Conservation (phyloP, 2,113 vertebrate species). For the Gobio gobio region DNA sequence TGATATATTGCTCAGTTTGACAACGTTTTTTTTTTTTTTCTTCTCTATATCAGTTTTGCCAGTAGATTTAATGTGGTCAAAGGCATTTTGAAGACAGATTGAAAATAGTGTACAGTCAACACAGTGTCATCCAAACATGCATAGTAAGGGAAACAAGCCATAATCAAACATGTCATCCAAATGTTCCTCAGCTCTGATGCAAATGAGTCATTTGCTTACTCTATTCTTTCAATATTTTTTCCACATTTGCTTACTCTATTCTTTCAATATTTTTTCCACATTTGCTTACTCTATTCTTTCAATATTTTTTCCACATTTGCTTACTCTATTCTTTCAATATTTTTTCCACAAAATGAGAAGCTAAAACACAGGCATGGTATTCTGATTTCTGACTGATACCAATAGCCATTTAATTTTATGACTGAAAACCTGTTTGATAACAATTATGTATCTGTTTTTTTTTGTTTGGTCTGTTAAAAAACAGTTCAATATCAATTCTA, state of each 20-base stretch:
- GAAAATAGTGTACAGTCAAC: constrained; percentile 1
- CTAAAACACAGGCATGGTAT: not conserved
- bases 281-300: constrained; percentile 7
- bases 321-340: constrained; percentile 13
- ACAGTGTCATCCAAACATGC: constrained; percentile 16
- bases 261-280: constrained; percentile 6
- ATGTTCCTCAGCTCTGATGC: constrained; percentile 23
- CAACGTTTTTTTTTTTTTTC: constrained; percentile 1
- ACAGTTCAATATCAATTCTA: no score
- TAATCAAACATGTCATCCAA: constrained; percentile 28
- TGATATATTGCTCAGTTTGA: constrained; percentile 60
- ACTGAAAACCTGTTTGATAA: constrained; percentile 1
- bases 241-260: constrained; percentile 11
- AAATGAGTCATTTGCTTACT: constrained; percentile 29
- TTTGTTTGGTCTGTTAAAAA: not conserved
- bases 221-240: constrained; percentile 6
- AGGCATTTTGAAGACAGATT: constrained; percentile 31
- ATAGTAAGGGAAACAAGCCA: constrained; percentile 1
- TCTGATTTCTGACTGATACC: constrained; percentile 7
- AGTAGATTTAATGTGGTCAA: constrained; percentile 29
- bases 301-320: constrained; percentile 14
- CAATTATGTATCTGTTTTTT: not conserved
- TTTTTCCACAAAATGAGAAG: not conserved
- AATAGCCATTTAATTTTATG: not conserved
- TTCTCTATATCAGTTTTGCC: not conserved